Base-by-base conservation (phyloP, 2,888 invertebrate species). In the Lycocerus yunnanus region DNA sequence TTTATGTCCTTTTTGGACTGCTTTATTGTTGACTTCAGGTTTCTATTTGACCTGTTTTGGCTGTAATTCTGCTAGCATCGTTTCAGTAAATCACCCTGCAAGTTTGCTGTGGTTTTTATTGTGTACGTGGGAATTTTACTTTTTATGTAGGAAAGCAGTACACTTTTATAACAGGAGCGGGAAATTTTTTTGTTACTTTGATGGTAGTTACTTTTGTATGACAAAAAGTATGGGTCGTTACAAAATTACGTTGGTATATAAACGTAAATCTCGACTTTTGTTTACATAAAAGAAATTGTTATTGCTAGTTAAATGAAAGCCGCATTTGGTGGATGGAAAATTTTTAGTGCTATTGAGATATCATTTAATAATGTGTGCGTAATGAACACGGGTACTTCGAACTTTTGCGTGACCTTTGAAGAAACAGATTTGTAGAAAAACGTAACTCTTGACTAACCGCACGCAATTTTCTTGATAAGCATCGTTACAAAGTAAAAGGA, bases 81-180 rank as follows among this genome's bases (percentile, higher is more conserved):
- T 71, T 74, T 74, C 68, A 65, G 70, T 74, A 74, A 71, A 74
- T 71, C 74, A 71, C 71, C 43, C 74, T 69, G 68, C 27, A 71
- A 74, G 74, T 74, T 74, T 66, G 58, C 58, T 20, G 14, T 15
- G 58, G 15, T 58, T 58, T 72, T 72, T 72, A 72, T 72, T 72
- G 72, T 67, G 66, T 72, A 72, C 72, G 72, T 72, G 72, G 72
- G 68, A 72, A 72, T 72, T 72, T 72, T 61, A 60, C 58, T 72
- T 72, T 72, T 72, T 72, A 72, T 61, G 61, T 65, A 68, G 24
- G 43, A 67, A 67, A 72, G 58, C 66, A 67, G 66, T 66, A 20
- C 27, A 24, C 66, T 71, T 71, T 71, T 71, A 71, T 66, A 71
- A 66, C 71, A 21, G 66, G 15, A 24, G 59, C 66, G 43, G 66